Base-by-base conservation (phyloP, 92 coral and sea anemone genomes). In the Metridium senile region DNA sequence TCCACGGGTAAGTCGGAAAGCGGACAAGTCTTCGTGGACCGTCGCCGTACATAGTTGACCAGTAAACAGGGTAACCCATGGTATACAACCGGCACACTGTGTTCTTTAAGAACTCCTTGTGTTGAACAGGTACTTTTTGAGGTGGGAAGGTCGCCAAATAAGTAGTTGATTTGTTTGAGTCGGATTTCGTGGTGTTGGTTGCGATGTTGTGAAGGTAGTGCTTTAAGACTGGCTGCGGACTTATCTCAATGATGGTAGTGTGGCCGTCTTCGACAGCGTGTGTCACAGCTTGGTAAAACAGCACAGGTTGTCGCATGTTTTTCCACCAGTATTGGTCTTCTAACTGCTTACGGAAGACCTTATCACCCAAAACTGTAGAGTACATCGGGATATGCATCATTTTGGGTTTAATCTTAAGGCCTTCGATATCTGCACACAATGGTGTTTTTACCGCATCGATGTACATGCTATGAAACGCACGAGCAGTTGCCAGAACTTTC, bases 391-490 rank as follows among this genome's bases (percentile, higher is more conserved):
- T 81, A 58, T 31, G 74, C 13, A 89, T 71, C 34, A 58, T 68
- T 51, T 83, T 80, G 21, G 93, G 88, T 11, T 62, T 69, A 1
- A 88, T 18, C 6, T 75, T 27, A 26, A 83, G 20, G 13, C 69
- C 66, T 18, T 67, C 66, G 29, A 78, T 45, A 0, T 68, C 88
- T 31, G 54, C 82, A 26, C 26, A 52, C 70, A 93, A 93, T 28
- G 81, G 52, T 25, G 67, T 64, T 80, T 88, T 85, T 45, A 93
- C 68, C 26, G 65, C 39, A 26, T 87, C 97, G 77, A 93, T 88
- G 35, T 93, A 83, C 11, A 39, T 53, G 75, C 98, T 93, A 78
- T 93, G 98, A 54, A 90, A 93, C 28, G 98, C 98, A 2, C 93
- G 93, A 6, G 90, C 66, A 11, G 97, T 93, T 33, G 66, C 54